Evolutionary conservation across 92 coral and sea anemone species (phyloP), one percentile per base, ranked within the genome.

Genomic region (Siderastrea radians): DNA sequence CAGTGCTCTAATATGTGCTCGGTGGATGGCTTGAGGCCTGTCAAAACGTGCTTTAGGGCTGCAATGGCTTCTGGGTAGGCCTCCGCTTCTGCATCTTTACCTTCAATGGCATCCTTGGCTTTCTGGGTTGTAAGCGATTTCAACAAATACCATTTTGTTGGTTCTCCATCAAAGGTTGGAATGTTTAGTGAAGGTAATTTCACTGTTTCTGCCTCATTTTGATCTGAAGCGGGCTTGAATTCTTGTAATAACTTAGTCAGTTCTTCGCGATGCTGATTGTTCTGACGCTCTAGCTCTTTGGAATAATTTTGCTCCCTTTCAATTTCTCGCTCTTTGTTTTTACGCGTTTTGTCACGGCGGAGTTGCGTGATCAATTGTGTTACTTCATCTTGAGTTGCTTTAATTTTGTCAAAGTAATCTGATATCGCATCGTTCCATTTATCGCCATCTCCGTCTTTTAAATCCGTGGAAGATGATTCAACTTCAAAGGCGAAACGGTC

Each of bases 131-230:
- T 26, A 26, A 26, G 38, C 38, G 38, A 26, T 26, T 26, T 26
- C 38, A 26, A 26, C 38, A 26, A 26, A 26, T 26, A 26, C 38
- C 38, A 26, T 26, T 26, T 26, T 13, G 66, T 61, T 6, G 66
- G 66, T 6, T 61, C 66, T 4, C 66, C 66, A 61, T 61, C 38
- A 26, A 26, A 26, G 38, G 66, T 61, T 3, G 66, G 66, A 8
- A 61, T 61, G 66, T 11, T 61, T 48, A 79, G 64, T 16, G 70
- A 71, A 44, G 93, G 93, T 11, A 90, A 81, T 47, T 49, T 89
- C 48, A 82, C 86, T 49, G 61, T 53, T 58, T 67, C 38, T 26
- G 38, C 38, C 38, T 26, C 38, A 26, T 26, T 26, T 26, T 26
- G 38, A 26, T 26, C 38, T 26, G 38, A 26, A 26, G 38, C 38